A percentile compares a stretch with the other conserved stretches of the same genome.
Conservation (phyloP, 92 coral and sea anemone species). For the Virgularia gustaviana region DNA sequence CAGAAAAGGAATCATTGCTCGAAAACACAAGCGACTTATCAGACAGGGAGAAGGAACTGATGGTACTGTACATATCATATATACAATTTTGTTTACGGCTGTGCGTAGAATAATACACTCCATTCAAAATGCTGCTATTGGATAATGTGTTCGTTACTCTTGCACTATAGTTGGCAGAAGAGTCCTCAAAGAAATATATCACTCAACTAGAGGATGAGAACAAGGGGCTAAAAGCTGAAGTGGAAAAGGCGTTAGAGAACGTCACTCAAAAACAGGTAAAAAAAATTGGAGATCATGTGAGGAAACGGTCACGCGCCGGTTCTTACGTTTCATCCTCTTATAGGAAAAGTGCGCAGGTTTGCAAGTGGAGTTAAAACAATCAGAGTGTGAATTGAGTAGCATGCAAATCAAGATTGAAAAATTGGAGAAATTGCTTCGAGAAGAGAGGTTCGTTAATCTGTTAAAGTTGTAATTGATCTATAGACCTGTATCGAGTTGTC, state of each 20-base stretch:
- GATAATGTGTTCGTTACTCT: too few relatives aligned
- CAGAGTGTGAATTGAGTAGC: slow-evolving; percentile 48
- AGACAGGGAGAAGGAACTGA: slow-evolving; percentile 39
- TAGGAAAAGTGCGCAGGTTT: slow-evolving; percentile 21
- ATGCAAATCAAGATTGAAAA: slow-evolving; percentile 51
- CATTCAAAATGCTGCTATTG: too few relatives aligned
- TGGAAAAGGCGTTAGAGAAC: slow-evolving; percentile 36
- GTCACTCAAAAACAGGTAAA: slow-evolving; percentile 20
- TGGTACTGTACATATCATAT: slow-evolving; percentile 31
- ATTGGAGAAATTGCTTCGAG: slow-evolving; percentile 45
- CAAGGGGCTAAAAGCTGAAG: slow-evolving; percentile 40
- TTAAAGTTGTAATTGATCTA: not conserved
- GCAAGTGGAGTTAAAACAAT: slow-evolving; percentile 27
- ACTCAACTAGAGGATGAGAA: slow-evolving; percentile 42
- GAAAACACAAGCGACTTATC: slow-evolving; percentile 8
- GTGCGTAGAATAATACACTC: too few relatives aligned
- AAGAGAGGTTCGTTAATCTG: slow-evolving; percentile 43
- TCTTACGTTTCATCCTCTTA: too few relatives aligned
- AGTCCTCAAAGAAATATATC: slow-evolving; percentile 17
- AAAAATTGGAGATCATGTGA: not conserved
- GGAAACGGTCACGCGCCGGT: not conserved
- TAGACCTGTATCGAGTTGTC: not conserved
- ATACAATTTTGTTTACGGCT: too few relatives aligned
- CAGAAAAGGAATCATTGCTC: slow-evolving; percentile 36
- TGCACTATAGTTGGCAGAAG: slow-evolving; percentile 9